A percentile compares a stretch with the other conserved stretches of the same genome.
These are phyloP conservation scores for Ovibos moschatus DNA, from an alignment of 2,113 vertebrate genomes.

Conservation along the genomic window DNA sequence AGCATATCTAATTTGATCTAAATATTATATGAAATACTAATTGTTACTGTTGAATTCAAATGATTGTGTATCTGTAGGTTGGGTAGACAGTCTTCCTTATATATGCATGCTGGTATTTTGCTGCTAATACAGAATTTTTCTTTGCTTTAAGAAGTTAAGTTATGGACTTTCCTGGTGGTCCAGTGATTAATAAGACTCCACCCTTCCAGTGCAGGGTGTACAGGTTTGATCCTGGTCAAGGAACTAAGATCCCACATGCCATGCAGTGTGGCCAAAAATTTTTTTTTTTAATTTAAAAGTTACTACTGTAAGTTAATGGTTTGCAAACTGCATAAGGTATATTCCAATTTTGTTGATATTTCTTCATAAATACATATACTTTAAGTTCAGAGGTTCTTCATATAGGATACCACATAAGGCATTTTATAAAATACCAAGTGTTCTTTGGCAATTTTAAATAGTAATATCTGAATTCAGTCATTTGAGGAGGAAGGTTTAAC, in stretches of 20 bases:
- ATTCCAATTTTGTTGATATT: constrained; percentile 4
- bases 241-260: neutral
- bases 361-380: neutral
- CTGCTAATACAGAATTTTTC: neutral
- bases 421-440: constrained; percentile 3
- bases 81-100: neutral
- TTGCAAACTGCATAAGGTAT: constrained; percentile 2
- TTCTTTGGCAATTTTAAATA: constrained; percentile 2
- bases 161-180: neutral
- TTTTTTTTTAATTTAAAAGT: neutral
- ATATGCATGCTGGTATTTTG: neutral
- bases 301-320: neutral
- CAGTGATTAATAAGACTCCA: neutral
- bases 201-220: neutral
- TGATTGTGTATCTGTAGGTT: neutral
- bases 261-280: neutral
- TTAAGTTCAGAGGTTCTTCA: constrained; percentile 25
- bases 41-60: neutral
- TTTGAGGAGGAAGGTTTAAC: neutral
- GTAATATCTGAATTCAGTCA: neutral
- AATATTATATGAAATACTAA: constrained; percentile 16
- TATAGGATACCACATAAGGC: neutral
- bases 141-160: constrained; percentile 45
- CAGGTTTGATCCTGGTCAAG: neutral
- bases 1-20: neutral